Conservation (phyloP, 2,888 invertebrate species). For the Lasioglossum villosulum region DNA sequence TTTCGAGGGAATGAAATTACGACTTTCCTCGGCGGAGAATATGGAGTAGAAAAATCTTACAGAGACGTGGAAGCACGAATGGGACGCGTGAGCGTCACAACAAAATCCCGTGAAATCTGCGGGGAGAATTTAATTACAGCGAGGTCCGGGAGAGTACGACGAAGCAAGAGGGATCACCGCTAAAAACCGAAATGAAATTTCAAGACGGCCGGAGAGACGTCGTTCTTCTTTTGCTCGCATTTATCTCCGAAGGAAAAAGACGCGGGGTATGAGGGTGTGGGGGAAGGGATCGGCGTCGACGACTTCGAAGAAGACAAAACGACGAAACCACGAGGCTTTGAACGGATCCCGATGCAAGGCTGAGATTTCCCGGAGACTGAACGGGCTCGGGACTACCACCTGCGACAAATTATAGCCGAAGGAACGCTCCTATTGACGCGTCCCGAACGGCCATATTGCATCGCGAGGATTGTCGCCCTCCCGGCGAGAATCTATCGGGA, state of each 20-base stretch:
- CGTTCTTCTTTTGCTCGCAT: conserved; percentile 34
- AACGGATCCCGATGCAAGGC: conserved; percentile 51
- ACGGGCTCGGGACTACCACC: conserved; percentile 44
- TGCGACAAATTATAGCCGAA: conserved; percentile 63
- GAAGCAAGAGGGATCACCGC: conserved; percentile 19
- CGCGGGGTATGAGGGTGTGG: not conserved
- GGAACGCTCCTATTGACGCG: conserved; percentile 47
- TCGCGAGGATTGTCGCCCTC: conserved; percentile 34
- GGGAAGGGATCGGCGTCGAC: not conserved
- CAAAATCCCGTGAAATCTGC: conserved; percentile 29
- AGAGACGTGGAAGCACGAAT: not conserved
- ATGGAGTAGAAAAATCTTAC: not conserved
- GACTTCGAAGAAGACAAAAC: conserved; percentile 41
- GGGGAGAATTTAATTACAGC: conserved; percentile 44
- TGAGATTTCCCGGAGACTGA: conserved; percentile 56
- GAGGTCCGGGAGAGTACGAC: conserved; percentile 6
- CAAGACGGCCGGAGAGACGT: conserved; percentile 36
- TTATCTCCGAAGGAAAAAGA: conserved; percentile 31
- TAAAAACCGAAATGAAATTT: conserved; percentile 60
- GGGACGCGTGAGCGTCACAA: not conserved
- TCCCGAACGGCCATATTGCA: conserved; percentile 40
- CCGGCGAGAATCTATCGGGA: conserved; percentile 40
- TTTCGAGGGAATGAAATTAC: not conserved
- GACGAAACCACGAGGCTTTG: conserved; percentile 46
- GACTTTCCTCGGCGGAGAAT: too few relatives aligned